Evolutionary conservation across 2,113 vertebrate species (phyloP), one percentile per base, ranked within the genome.

Genomic region (Oryzias melastigma): DNA sequence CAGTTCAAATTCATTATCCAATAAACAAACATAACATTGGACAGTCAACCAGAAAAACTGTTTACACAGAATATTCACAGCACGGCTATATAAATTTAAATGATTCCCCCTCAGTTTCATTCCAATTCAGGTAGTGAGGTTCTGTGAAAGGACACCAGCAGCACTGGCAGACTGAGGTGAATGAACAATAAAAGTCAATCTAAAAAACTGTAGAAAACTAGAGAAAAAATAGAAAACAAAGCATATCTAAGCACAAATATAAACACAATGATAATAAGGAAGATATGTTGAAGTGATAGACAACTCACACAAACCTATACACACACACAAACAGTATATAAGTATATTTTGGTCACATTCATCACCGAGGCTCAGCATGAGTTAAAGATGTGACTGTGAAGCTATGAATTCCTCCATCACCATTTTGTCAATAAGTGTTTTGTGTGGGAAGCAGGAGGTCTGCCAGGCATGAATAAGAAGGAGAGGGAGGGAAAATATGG

Each of bases 11-110:
- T 70, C 71, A 73, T 78, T 54, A 72, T 58, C 69, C 82, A 80
- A 81, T 77, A 84, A 91, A 90, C 82, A 89, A 84, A 82, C 81
- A 88, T 74, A 87, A 91, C 91, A 93, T 88, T 73, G 85, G 78
- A 65, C 70, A 78, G 80, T 63, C 62, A 82, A 35, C 89, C 84
- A 92, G 77, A 85, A 83, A 70, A 82, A 80, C 6, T 27, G 25
- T 27, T 27, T 27, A 27, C 58, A 66, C 63, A 86, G 87, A 91
- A 89, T 91, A 91, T 90, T 92, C 91, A 92, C 87, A 83, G 52
- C 62, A 7, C 25, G 79, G 47, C 66, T 81, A 83, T 81, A 77
- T 66, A 70, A 85, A 90, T 83, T 85, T 84, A 85, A 75, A 71
- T 61, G 47, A 62, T 57, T 44, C 51, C 73, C 73, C 77, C 69